A percentile compares a stretch with the other conserved stretches of the same genome.
These are phyloP conservation scores for Tragelaphus buxtoni DNA, from an alignment of 2,113 vertebrate genomes.

Conservation along the genomic window DNA sequence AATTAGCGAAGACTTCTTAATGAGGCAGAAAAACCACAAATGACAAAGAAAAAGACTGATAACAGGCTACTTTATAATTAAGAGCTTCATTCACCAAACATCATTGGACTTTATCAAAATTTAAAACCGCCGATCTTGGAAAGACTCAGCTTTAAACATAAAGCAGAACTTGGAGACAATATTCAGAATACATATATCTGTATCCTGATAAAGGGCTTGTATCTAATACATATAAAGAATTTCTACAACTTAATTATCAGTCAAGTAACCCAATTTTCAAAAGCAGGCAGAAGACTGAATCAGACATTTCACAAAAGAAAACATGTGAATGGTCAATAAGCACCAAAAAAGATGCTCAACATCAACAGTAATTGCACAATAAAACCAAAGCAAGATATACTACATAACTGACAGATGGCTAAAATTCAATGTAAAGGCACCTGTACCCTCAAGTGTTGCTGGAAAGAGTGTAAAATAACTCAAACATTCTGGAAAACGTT, in stretches of 20 bases:
- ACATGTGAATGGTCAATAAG: too few species aligned
- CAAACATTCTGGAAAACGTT: not conserved
- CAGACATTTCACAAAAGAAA: not conserved
- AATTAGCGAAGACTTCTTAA: not conserved
- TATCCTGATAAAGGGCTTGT: not conserved
- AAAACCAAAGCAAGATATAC: rapidly evolving
- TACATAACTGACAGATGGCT: rapidly evolving
- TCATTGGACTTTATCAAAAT: not conserved
- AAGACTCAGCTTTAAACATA: not conserved
- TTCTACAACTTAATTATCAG: not conserved
- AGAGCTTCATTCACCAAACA: not conserved
- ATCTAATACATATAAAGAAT: not conserved
- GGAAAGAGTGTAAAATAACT: not conserved
- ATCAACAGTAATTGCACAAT: rapidly evolving
- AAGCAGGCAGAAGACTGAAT: not conserved
- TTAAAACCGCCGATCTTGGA: not conserved
- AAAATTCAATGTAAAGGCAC: not conserved
- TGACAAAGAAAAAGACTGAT: not conserved
- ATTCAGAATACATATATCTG: not conserved
- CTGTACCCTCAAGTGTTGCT: rapidly evolving
- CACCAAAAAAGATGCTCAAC: not conserved
- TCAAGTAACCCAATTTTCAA: not conserved
- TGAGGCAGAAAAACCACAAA: not conserved
- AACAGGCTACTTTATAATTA: not conserved
- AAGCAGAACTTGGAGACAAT: not conserved